Conservation (phyloP, 2,113 vertebrate species). For the Cryptoleucopteryx plumbea region DNA sequence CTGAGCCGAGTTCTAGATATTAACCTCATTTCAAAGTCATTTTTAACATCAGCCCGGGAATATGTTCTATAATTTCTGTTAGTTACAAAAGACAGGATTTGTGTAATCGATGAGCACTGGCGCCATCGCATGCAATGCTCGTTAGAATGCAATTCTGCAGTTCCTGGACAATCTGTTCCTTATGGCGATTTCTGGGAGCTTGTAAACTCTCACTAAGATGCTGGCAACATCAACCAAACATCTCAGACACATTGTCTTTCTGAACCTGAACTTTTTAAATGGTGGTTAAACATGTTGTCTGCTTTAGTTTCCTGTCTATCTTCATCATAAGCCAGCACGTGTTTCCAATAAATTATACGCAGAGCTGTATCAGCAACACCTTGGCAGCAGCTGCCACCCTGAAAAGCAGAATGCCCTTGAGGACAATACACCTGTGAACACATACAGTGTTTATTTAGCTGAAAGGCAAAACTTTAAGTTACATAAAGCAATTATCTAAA, state of each 20-base stretch:
- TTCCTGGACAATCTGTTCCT: constrained; percentile 68
- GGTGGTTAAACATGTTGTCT: constrained; percentile 78
- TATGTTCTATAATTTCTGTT: constrained; percentile 26
- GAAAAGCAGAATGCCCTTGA: constrained; percentile 75
- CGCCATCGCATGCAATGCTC: constrained; percentile 47
- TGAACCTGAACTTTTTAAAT: constrained; percentile 74
- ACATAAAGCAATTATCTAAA: constrained; percentile 81
- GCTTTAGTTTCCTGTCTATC: constrained; percentile 79
- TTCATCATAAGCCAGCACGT: constrained; percentile 77
- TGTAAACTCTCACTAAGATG: constrained; percentile 44
- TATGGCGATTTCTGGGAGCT: constrained; percentile 59
- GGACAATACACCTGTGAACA: constrained; percentile 85
- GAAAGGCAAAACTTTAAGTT: constrained; percentile 75
- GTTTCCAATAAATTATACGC: constrained; percentile 80
- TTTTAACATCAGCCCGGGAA: constrained; percentile 52
- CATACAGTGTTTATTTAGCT: constrained; percentile 77
- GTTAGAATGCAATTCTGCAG: constrained; percentile 63
- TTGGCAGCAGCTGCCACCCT: constrained; percentile 74
- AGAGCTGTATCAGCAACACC: constrained; percentile 79
- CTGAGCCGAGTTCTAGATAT: background rate
- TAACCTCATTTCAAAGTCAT: constrained; percentile 50
- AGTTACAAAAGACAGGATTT: constrained; percentile 49
- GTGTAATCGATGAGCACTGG: constrained; percentile 60
- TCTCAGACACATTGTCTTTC: constrained; percentile 76
- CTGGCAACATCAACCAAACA: constrained; percentile 73